These are phyloP conservation scores for Lasaia peninsularis DNA, from an alignment of 1,140 invertebrate genomes.

Conservation along the genomic window DNA sequence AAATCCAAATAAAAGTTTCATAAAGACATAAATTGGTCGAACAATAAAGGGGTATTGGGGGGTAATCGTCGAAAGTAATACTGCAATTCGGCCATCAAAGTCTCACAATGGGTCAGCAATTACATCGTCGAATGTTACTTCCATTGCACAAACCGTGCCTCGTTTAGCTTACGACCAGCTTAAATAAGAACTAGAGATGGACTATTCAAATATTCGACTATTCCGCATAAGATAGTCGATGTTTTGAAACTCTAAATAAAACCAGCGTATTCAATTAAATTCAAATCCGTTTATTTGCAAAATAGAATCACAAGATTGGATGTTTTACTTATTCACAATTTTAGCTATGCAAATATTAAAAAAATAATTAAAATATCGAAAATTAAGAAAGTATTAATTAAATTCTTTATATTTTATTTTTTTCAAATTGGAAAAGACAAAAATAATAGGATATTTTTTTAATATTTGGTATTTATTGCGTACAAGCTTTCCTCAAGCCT, in stretches of 20 bases:
- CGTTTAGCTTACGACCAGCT: slow-evolving; percentile 21
- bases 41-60: slow-evolving; percentile 5
- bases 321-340: too few species aligned
- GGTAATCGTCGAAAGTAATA: slow-evolving; percentile 28
- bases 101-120: slow-evolving; percentile 43
- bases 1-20: slow-evolving; percentile 4
- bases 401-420: too few species aligned
- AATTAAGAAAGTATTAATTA: too few species aligned
- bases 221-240: background rate
- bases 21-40: slow-evolving; percentile 5
- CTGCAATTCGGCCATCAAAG: slow-evolving; percentile 34
- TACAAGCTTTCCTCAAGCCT: too few species aligned
- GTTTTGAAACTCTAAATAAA: background rate
- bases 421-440: too few species aligned
- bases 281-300: too few species aligned
- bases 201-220: background rate
- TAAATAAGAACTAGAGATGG: background rate
- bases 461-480: too few species aligned
- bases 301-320: too few species aligned
- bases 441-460: too few species aligned
- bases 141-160: slow-evolving; percentile 24
- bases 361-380: too few species aligned
- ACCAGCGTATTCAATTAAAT: too few species aligned
- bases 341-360: too few species aligned
- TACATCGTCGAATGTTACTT: slow-evolving; percentile 32